Percentiles rank a stretch among this genome's conserved stretches.
Conservation (phyloP, 2,888 invertebrate species). For the Sphinx pinastri region DNA sequence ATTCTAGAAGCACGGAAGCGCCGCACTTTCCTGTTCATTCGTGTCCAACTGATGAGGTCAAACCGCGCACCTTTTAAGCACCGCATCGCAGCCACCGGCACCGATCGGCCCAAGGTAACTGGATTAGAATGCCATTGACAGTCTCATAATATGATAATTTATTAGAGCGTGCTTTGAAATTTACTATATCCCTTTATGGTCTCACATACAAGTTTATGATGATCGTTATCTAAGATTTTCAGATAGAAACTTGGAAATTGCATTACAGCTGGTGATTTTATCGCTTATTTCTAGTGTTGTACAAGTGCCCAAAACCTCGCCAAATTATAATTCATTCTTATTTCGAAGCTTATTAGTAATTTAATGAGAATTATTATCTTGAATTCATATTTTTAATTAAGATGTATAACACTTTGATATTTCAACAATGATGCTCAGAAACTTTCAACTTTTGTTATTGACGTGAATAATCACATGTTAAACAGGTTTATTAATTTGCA, state of each 20-base stretch:
- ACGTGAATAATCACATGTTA: neutral
- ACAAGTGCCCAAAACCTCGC: neutral
- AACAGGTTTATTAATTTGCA: neutral
- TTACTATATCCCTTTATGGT: neutral
- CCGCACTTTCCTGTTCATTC: conserved; percentile 16
- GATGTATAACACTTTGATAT: neutral
- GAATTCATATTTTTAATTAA: neutral
- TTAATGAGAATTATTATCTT: neutral
- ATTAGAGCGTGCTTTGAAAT: conserved; percentile 3
- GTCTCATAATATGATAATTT: conserved; percentile 13
- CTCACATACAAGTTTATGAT: neutral
- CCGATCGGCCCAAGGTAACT: conserved; percentile 15
- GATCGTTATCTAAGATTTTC: conserved; percentile 6
- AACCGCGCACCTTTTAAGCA: conserved; percentile 11
- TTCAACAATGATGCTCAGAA: neutral
- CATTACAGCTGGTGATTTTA: neutral
- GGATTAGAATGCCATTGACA: conserved; percentile 23
- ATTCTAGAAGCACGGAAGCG: conserved; percentile 33
- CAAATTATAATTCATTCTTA: neutral
- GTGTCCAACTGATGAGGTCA: conserved; percentile 15
- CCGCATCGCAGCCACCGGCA: neutral
- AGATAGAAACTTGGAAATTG: conserved; percentile 19
- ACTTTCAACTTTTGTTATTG: neutral
- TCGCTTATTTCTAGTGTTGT: neutral
- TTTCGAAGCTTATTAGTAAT: neutral